Conservation (phyloP, 1,140 invertebrate species). For the Drosophila lini region DNA sequence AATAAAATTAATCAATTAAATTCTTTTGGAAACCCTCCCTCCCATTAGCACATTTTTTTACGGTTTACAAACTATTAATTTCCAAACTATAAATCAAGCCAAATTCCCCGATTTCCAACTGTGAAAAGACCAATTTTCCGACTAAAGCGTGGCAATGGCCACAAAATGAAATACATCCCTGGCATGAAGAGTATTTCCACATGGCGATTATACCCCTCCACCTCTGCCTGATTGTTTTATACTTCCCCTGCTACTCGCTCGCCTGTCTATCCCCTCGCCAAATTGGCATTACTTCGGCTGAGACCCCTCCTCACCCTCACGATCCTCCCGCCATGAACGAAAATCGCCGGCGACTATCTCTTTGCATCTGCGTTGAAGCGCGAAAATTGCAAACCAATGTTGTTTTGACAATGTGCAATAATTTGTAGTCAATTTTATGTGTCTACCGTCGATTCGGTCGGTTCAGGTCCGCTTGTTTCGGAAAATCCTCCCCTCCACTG, state of each 20-base stretch:
- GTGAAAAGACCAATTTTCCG: constrained; percentile 11
- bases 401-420: constrained; percentile 82
- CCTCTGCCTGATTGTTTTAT: constrained; percentile 31
- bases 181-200: constrained; percentile 34
- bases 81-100: neutral
- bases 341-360: constrained; percentile 36
- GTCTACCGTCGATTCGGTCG: constrained; percentile 70
- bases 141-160: neutral
- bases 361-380: constrained; percentile 77
- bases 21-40: neutral
- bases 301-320: neutral
- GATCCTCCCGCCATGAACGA: neutral
- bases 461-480: constrained; percentile 71
- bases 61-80: constrained; percentile 1
- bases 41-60: neutral
- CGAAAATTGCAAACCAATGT: constrained; percentile 83
- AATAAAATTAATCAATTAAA: neutral
- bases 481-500: constrained; percentile 2
- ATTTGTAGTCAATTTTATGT: constrained; percentile 82
- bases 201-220: constrained; percentile 20
- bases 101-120: neutral
- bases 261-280: constrained; percentile 3
- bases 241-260: neutral
- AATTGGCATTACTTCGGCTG: constrained; percentile 8
- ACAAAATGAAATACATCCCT: constrained; percentile 6